phyloP scores from a whole-genome alignment of 1,140 invertebrate species.

The Phenacoccus solenopsis region DNA sequence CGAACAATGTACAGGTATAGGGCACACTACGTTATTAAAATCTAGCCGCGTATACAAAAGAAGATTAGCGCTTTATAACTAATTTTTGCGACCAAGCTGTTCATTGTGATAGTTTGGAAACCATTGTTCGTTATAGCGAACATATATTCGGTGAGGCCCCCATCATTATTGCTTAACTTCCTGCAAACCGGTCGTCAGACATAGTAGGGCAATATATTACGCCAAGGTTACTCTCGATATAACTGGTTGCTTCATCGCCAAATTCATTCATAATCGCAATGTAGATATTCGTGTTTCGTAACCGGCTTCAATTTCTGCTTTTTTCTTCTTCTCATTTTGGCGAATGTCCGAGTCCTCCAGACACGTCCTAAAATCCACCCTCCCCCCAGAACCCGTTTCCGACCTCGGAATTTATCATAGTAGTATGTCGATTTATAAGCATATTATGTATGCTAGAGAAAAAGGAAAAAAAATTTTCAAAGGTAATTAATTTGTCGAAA shows the following conservation, averaged over 20 bases:
- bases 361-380: neutral
- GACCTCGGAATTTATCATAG: neutral
- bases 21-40: no score
- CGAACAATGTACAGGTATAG: no score
- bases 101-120: neutral
- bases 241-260: slow-evolving; percentile 17
- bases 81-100: neutral
- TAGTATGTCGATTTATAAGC: neutral
- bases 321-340: neutral
- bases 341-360: neutral
- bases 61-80: no score
- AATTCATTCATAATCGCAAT: slow-evolving; percentile 16
- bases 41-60: no score
- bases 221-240: slow-evolving; percentile 15
- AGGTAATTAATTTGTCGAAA: neutral
- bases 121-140: neutral
- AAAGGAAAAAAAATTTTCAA: no score
- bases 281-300: slow-evolving; percentile 1
- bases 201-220: slow-evolving; percentile 15
- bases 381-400: neutral
- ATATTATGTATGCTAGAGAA: neutral
- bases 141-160: slow-evolving; percentile 8
- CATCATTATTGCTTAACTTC: slow-evolving; percentile 15
- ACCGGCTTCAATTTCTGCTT: neutral
- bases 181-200: slow-evolving; percentile 15